phyloP scores from a whole-genome alignment of 2,888 invertebrate species.

The Hanleya hanleyi region DNA sequence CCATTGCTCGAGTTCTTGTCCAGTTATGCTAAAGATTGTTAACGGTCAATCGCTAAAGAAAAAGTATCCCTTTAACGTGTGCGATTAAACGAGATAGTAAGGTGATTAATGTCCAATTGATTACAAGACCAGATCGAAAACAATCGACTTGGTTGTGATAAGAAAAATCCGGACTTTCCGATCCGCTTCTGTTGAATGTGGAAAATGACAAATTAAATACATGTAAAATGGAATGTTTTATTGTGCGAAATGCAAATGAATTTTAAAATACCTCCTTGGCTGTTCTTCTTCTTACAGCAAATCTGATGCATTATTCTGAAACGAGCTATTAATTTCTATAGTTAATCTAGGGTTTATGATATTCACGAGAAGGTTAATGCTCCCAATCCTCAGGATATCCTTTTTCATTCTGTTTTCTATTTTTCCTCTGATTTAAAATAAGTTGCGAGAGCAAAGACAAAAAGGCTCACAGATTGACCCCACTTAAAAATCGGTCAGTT shows the following conservation, averaged over 20 bases:
- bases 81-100: background rate
- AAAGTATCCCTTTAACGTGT: background rate
- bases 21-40: background rate
- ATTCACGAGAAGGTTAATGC: background rate
- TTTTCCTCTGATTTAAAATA: no score
- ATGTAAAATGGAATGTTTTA: background rate
- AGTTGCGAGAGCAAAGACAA: no score
- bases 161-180: background rate
- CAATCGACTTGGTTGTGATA: background rate
- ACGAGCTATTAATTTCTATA: background rate
- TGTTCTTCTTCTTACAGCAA: background rate
- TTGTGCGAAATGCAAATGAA: background rate
- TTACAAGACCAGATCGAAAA: background rate
- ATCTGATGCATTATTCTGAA: background rate
- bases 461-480: no score
- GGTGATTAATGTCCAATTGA: background rate
- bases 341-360: background rate
- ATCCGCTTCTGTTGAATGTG: background rate
- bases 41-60: background rate
- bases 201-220: background rate
- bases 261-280: background rate
- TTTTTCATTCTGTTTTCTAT: no score
- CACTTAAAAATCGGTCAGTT: no score
- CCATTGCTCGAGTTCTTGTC: no score
- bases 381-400: no score